Evolutionary conservation across 2,888 invertebrate species (phyloP).

Genomic region (Auanema freiburgensis): DNA sequence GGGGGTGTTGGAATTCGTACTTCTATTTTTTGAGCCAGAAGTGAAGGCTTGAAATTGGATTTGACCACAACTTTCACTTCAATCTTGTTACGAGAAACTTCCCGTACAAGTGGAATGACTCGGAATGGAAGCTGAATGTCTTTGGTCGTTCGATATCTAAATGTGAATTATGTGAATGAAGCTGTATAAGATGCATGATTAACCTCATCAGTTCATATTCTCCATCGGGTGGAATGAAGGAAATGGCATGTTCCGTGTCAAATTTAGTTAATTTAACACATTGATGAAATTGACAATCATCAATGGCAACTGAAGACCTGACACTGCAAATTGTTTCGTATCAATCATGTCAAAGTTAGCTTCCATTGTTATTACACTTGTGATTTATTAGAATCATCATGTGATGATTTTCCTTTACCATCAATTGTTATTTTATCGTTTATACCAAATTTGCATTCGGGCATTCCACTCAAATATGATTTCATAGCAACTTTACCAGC

Average conservation of each 20-base stretch:
- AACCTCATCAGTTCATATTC: conserved; percentile 99
- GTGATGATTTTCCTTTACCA: conserved; percentile 70
- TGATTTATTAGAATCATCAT: conserved; percentile 77
- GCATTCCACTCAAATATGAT: conserved; percentile 98
- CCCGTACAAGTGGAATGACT: conserved; percentile 94
- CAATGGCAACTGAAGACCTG: conserved; percentile 98
- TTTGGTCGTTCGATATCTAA: conserved; percentile 94
- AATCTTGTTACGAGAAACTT: conserved; percentile 98
- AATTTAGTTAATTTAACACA: conserved; percentile 99
- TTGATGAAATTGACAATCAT: conserved; percentile 99
- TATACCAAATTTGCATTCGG: conserved; percentile 98
- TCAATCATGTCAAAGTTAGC: no score
- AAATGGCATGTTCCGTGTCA: conserved; percentile 99
- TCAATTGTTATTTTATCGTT: conserved; percentile 99
- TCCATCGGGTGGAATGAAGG: conserved; percentile 99
- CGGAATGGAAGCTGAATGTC: conserved; percentile 99
- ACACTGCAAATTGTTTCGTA: conserved; percentile 65
- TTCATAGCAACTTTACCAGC: conserved; percentile 99
- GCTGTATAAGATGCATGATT: not conserved
- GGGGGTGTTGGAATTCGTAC: conserved; percentile 95
- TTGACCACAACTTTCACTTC: conserved; percentile 95
- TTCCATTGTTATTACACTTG: conserved; percentile 20
- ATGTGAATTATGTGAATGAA: not conserved
- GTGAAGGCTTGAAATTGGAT: conserved; percentile 96
- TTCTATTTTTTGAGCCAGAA: conserved; percentile 98